Evolutionary conservation across 2,888 invertebrate genomes (phyloP).

Genomic region (Apantesis nais): DNA sequence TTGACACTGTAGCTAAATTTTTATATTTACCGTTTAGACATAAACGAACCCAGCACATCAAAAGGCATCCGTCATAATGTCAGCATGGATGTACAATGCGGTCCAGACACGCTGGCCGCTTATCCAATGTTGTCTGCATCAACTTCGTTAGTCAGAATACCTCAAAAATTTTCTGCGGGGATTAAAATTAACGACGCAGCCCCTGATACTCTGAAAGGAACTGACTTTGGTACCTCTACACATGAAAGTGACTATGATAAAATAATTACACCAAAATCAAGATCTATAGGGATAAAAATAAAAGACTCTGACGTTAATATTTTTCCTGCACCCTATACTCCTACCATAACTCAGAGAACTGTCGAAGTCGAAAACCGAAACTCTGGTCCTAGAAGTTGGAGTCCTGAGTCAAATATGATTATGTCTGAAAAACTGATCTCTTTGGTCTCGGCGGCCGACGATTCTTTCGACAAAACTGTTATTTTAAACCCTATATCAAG

Average conservation of each 20-base stretch:
- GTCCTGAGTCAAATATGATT: constrained; percentile 15
- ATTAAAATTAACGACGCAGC: constrained; percentile 61
- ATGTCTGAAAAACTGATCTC: constrained; percentile 10
- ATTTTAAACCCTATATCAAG: constrained; percentile 50
- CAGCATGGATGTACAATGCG: constrained; percentile 76
- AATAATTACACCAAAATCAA: constrained; percentile 49
- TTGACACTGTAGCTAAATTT: background rate
- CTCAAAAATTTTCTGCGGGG: constrained; percentile 56
- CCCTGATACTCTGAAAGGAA: constrained; percentile 42
- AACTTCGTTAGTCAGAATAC: constrained; percentile 57
- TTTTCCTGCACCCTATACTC: constrained; percentile 34
- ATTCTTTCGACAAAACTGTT: constrained; percentile 45
- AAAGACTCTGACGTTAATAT: constrained; percentile 58
- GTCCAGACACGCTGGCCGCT: constrained; percentile 61
- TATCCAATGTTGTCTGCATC: constrained; percentile 58
- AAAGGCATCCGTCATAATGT: constrained; percentile 72
- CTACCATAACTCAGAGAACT: constrained; percentile 34
- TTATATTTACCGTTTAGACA: constrained; percentile 58
- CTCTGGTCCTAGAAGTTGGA: constrained; percentile 13
- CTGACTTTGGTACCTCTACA: constrained; percentile 57
- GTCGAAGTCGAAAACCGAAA: constrained; percentile 22
- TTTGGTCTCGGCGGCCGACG: constrained; percentile 16
- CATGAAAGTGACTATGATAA: constrained; percentile 39
- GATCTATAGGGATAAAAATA: constrained; percentile 59
- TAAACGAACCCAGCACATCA: constrained; percentile 81